phyloP scores from a whole-genome alignment of 1,140 invertebrate species.

The Panagrolaimus sp. region DNA sequence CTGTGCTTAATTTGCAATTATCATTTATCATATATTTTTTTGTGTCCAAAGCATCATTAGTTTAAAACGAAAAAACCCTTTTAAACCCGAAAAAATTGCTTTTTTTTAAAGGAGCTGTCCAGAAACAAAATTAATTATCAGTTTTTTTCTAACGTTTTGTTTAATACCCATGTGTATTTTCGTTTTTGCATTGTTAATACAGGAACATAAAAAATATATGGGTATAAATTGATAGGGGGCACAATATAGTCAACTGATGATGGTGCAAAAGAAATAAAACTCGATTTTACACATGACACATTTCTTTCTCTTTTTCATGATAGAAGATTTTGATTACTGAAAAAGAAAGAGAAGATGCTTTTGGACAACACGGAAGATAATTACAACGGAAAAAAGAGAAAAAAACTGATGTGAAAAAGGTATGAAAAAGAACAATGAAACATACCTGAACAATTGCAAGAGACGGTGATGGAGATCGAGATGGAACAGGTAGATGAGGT shows the following conservation, averaged over 20 bases:
- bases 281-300: conserved; percentile 1
- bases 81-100: too few species aligned
- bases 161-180: too few species aligned
- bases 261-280: conserved; percentile 2
- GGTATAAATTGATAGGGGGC: conserved; percentile 4
- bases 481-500: conserved; percentile 70
- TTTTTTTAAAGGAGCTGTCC: too few species aligned
- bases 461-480: conserved; percentile 78
- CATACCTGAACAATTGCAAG: conserved; percentile 70
- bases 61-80: too few species aligned
- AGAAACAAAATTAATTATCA: too few species aligned
- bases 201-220: conserved; percentile 20
- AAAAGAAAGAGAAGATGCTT: not conserved
- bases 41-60: too few species aligned
- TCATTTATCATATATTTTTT: too few species aligned
- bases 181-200: too few species aligned
- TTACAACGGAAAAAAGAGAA: conserved; percentile 14
- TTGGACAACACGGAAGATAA: conserved; percentile 16
- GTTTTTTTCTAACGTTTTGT: too few species aligned
- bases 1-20: not conserved
- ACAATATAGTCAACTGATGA: not conserved
- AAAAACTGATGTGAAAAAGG: conserved; percentile 5
- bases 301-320: not conserved
- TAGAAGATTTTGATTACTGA: too few species aligned
- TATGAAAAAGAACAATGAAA: not conserved